Conservation (phyloP, 1,140 invertebrate genomes). For the Leptopilina boulardi region DNA sequence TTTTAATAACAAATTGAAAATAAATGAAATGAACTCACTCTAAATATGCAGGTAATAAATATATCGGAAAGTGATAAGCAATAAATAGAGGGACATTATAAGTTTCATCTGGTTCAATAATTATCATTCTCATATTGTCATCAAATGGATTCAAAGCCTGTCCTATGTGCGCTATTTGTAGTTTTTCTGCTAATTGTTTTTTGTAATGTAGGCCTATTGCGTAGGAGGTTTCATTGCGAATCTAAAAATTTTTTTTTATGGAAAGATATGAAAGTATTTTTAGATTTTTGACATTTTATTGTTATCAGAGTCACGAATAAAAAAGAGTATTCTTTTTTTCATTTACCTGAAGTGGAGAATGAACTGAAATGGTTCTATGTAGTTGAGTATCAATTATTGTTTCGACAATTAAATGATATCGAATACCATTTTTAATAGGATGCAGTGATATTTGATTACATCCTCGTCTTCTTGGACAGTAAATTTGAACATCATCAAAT, state of each 20-base stretch:
- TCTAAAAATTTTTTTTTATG: slow-evolving; percentile 71
- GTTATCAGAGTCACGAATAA: too few species aligned
- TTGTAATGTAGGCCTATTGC: slow-evolving; percentile 85
- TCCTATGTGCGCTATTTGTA: slow-evolving; percentile 79
- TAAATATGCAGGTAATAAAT: slow-evolving; percentile 84
- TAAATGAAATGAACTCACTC: slow-evolving; percentile 77
- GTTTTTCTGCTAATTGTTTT: slow-evolving; percentile 81
- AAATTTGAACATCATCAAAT: slow-evolving; percentile 83
- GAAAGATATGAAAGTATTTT: not conserved
- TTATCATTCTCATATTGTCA: slow-evolving; percentile 83
- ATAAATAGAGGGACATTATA: slow-evolving; percentile 87
- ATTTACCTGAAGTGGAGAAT: slow-evolving; percentile 86
- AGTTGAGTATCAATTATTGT: slow-evolving; percentile 79
- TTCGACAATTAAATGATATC: slow-evolving; percentile 83
- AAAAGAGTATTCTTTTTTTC: not conserved
- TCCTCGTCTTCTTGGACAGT: slow-evolving; percentile 83
- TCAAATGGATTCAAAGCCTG: slow-evolving; percentile 86
- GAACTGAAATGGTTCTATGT: slow-evolving; percentile 80
- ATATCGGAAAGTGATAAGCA: slow-evolving; percentile 88
- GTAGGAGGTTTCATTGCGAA: slow-evolving; percentile 87
- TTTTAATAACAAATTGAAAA: too few species aligned
- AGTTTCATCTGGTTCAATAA: slow-evolving; percentile 84
- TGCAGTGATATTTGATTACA: slow-evolving; percentile 83
- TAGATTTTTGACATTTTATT: not conserved
- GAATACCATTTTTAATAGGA: slow-evolving; percentile 80